A percentile compares a stretch with the other conserved stretches of the same genome.
phyloP scores from a whole-genome alignment of 2,113 vertebrate genomes.

The Sander lucioperca region DNA sequence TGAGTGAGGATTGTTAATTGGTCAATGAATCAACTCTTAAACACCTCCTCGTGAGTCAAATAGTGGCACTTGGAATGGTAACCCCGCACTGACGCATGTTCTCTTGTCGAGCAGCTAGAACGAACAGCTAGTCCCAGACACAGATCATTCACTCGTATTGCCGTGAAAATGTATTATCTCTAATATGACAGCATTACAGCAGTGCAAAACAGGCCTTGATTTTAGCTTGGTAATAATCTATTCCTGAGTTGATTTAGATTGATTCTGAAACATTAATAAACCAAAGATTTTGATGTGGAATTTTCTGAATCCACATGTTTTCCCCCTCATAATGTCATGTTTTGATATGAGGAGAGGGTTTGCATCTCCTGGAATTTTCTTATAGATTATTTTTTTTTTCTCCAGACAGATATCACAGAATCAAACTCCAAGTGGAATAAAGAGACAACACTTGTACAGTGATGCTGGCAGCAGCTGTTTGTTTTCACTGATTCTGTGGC shows the following conservation, averaged over 20 bases:
- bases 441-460: conserved; percentile 7
- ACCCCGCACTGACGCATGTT: conserved; percentile 32
- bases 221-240: not conserved
- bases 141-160: not conserved
- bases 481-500: conserved; percentile 27
- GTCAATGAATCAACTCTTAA: conserved; percentile 44
- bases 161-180: conserved; percentile 12
- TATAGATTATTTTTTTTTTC: not conserved
- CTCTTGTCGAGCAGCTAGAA: conserved; percentile 15
- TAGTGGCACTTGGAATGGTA: conserved; percentile 15
- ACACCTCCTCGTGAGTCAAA: conserved; percentile 53
- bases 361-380: not conserved
- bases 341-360: not conserved
- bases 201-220: not conserved
- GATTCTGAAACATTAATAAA: not conserved
- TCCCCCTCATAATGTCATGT: not conserved
- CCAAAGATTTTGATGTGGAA: not conserved
- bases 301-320: not conserved
- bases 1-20: conserved; percentile 45
- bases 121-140: conserved; percentile 15
- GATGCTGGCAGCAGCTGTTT: conserved; percentile 55
- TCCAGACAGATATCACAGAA: not conserved
- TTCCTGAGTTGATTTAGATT: not conserved
- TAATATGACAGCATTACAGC: conserved; percentile 7
- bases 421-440: not conserved